Evolutionary conservation across 2,113 vertebrate species (phyloP).

Genomic region (Petrocephalus microphthalmus): DNA sequence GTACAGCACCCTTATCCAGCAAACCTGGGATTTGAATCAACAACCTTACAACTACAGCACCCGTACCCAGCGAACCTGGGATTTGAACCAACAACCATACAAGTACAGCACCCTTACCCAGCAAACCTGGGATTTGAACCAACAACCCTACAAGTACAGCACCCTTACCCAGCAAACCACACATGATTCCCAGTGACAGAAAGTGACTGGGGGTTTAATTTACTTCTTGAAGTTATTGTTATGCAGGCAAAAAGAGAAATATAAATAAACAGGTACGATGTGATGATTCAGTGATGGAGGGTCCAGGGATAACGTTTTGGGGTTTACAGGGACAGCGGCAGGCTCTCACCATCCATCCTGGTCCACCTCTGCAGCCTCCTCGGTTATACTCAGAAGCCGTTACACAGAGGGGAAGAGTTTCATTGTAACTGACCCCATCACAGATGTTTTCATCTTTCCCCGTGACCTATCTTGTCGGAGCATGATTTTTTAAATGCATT

Average conservation of each 20-base stretch:
- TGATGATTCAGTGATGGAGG: background rate
- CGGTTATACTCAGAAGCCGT: background rate
- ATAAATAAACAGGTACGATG: background rate
- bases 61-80: background rate
- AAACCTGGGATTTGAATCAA: background rate
- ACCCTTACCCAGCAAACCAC: background rate
- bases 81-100: background rate
- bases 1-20: background rate
- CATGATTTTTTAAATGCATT: background rate
- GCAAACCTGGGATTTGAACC: background rate
- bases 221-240: background rate
- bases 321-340: background rate
- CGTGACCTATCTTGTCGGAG: background rate
- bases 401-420: background rate
- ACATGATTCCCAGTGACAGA: background rate
- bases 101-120: background rate
- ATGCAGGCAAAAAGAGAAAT: background rate
- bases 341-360: background rate
- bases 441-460: background rate
- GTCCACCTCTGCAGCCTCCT: background rate
- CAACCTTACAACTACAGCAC: background rate
- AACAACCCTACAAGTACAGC: background rate
- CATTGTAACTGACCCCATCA: background rate
- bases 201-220: background rate
- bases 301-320: background rate